Evolutionary conservation across 1,140 invertebrate genomes (phyloP), one percentile per base, ranked within the genome.

Genomic region (Anagrus nilaparvatae): DNA sequence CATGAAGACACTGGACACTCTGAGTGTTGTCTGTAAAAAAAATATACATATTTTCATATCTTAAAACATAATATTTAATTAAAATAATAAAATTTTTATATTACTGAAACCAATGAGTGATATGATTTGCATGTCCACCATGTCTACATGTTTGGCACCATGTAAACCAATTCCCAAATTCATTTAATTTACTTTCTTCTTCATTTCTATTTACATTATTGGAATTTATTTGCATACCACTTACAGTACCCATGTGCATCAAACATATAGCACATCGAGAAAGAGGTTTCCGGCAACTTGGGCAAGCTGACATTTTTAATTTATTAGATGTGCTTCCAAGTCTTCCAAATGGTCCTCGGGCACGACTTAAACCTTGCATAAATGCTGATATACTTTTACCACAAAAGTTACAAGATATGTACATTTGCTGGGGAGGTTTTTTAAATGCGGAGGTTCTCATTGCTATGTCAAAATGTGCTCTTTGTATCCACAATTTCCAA

Each of bases 141-240:
- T 97, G 93, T 27, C 89, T 74, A 67, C 93, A 97, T 3, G 84
- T 84, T 67, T 95, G 90, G 66, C 94, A 98, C 93, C 93, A 98
- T 10, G 89, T 89, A 61, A 97, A 96, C 93, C 93, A 97, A 49
- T 80, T 82, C 9, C 75, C 75, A 58, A 85, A 86, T 47, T 70
- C 74, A 24, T 69, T 75, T 47, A 67, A 66, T 67, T 70, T 77
- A 49, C 58, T 68, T 52, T 61, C 70, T 51, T 59, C 71, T 54
- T 69, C 55, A 32, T 51, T 58, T 52, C 70, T 53, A 51, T 50
- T 60, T 16, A 58, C 43, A 24, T 57, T 49, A 25, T 49, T 49
- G 3, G 56, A 50, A 13, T 58, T 55, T 10, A 58, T 49, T 40
- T 61, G 60, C 47, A 67, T 33, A 53, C 71, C 48, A 61, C 70